Percentiles rank a stretch among this genome's conserved stretches.
Evolutionary conservation across 2,797 vertebrate species (phyloP).

Genomic region (Bufotes viridis): DNA sequence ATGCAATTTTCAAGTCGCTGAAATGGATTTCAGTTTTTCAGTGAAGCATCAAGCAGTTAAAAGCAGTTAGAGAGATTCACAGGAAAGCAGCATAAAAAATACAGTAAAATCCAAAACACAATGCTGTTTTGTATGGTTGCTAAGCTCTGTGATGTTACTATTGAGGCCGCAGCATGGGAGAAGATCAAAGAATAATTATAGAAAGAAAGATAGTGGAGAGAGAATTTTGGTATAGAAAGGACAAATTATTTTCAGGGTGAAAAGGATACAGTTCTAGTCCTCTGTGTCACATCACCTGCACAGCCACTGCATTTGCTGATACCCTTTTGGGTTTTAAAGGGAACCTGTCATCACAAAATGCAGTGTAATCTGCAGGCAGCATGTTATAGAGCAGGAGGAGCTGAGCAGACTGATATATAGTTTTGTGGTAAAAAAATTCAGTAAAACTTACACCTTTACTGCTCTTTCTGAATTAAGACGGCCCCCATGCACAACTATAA

Average conservation of each 20-base stretch:
- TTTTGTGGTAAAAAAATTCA: too few species aligned
- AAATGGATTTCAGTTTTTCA: conserved; percentile 17
- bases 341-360: too few species aligned
- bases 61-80: too few species aligned
- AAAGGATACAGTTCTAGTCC: neutral
- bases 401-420: too few species aligned
- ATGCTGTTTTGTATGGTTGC: conserved; percentile 39
- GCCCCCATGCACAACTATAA: too few species aligned
- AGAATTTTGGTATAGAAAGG: neutral
- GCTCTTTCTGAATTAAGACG: too few species aligned
- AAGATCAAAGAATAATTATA: conserved; percentile 8
- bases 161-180: neutral
- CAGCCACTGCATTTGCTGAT: too few species aligned
- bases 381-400: too few species aligned
- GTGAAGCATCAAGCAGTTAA: neutral
- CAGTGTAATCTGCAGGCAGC: too few species aligned
- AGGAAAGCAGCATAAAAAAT: conserved; percentile 1
- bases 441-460: too few species aligned
- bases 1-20: neutral
- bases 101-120: conserved; percentile 30
- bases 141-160: conserved; percentile 29
- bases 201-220: neutral
- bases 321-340: too few species aligned
- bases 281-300: too few species aligned
- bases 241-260: neutral